Base-by-base conservation (phyloP, 2,797 vertebrate genomes). In the Phalloptychus januarius region DNA sequence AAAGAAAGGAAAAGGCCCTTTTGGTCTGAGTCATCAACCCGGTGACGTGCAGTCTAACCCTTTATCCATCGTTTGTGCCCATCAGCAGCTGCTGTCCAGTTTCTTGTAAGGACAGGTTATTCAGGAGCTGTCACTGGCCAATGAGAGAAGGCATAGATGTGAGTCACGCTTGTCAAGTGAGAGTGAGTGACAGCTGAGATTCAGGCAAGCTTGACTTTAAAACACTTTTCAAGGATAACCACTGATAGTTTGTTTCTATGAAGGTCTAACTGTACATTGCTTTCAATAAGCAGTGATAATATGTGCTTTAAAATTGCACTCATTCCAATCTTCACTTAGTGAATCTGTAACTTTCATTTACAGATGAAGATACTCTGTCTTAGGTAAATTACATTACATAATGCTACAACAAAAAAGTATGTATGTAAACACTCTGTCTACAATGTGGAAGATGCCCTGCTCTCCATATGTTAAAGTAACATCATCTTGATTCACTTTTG, bases 121-220 rank as follows among this genome's bases (percentile, higher is more conserved):
- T 94, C 92, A 94, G 82, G 56, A 85, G 70, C 72, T 54, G 78
- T 87, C 79, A 70, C 72, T 73, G 82, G 80, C 90, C 92, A 91
- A 89, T 90, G 75, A 83, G 76, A 81, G 73, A 36, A 63, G 77
- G 5, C 25, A 1, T 56, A 86, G 79, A 74, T 83, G 72, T 93
- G 91, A 93, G 84, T 94, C 91, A 93, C 48, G 82, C 58, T 75
- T 86, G 88, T 92, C 89, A 87, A 61, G 46, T 46, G 36, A 81
- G 65, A 87, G n/a, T 88, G 89, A 92, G 54, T 90, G 91, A 93
- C 91, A 90, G 86, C 79, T 75, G 56, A 75, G 89, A 91, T 87
- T 83, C 74, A 11, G 89, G 88, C 91, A 92, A 94, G 92, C 92
- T 90, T 85, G 91, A 76, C 71, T 70, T 77, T 75, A 72, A 77